These are phyloP conservation scores for Spatulosminthurus flaviceps DNA, from an alignment of 2,888 invertebrate species.

Conservation along the genomic window DNA sequence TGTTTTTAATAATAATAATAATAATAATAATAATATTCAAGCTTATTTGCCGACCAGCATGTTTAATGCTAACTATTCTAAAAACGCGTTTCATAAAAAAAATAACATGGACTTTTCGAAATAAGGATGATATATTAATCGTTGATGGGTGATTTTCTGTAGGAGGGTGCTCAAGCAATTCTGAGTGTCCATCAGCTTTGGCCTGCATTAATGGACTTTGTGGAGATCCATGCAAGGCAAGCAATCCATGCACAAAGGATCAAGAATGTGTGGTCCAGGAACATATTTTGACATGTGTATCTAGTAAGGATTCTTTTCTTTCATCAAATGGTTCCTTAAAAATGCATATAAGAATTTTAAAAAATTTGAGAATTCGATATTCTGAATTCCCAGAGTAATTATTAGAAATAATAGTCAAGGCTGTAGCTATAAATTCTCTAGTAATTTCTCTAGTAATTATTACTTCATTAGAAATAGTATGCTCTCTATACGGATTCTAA, in stretches of 20 bases:
- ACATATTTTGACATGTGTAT: slow-evolving; percentile 57
- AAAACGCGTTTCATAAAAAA: neutral
- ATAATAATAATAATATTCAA: slow-evolving; percentile 22
- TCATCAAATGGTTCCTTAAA: too few relatives aligned
- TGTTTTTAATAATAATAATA: too few relatives aligned
- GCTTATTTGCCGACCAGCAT: slow-evolving; percentile 49
- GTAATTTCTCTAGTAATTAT: too few relatives aligned
- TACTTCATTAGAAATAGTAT: too few relatives aligned
- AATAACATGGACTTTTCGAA: neutral
- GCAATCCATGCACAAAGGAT: slow-evolving; percentile 82
- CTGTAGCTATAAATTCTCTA: too few relatives aligned
- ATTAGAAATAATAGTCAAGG: neutral
- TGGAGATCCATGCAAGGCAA: slow-evolving; percentile 80
- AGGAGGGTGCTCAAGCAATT: slow-evolving; percentile 75
- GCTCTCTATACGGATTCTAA: neutral
- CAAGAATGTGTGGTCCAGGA: slow-evolving; percentile 77
- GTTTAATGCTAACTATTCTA: slow-evolving; percentile 34
- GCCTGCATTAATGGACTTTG: slow-evolving; percentile 83
- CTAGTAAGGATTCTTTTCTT: slow-evolving; percentile 50
- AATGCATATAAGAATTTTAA: too few relatives aligned
- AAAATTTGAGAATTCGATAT: too few relatives aligned
- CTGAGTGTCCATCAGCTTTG: slow-evolving; percentile 80
- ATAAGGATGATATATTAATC: neutral
- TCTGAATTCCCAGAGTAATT: too few relatives aligned
- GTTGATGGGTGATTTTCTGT: slow-evolving; percentile 1